phyloP scores from a whole-genome alignment of 2,888 invertebrate genomes.

The Ophioninae sp. region DNA sequence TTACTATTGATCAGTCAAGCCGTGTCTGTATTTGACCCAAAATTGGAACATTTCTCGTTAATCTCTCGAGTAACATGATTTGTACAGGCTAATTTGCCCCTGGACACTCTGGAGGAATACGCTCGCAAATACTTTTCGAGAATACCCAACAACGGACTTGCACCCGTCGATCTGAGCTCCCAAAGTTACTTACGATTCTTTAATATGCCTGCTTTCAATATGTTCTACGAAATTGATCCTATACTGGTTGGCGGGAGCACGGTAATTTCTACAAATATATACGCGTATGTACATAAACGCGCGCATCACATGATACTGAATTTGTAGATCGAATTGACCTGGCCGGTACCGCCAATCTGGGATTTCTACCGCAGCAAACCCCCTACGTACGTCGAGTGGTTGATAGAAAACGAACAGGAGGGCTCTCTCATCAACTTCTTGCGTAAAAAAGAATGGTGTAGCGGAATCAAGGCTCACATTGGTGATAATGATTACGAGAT shows the following conservation, averaged over 20 bases:
- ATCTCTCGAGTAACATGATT: not conserved
- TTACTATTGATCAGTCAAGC: not conserved
- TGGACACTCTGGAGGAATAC: slow-evolving; percentile 85
- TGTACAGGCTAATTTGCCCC: slow-evolving; percentile 83
- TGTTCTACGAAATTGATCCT: slow-evolving; percentile 88
- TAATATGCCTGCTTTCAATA: slow-evolving; percentile 84
- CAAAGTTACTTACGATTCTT: slow-evolving; percentile 83
- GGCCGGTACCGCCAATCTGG: slow-evolving; percentile 84
- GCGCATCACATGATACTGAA: not conserved
- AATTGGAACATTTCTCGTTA: not conserved
- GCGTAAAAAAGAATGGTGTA: slow-evolving; percentile 89
- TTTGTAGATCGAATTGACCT: slow-evolving; percentile 83
- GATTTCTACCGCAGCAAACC: slow-evolving; percentile 89
- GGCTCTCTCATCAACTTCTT: slow-evolving; percentile 90
- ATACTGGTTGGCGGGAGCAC: slow-evolving; percentile 86
- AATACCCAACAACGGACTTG: slow-evolving; percentile 86
- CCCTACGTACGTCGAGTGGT: slow-evolving; percentile 84
- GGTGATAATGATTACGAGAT: slow-evolving; percentile 89
- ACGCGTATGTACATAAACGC: not conserved
- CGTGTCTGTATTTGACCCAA: not conserved
- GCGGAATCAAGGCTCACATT: slow-evolving; percentile 87
- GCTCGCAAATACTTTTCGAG: slow-evolving; percentile 86
- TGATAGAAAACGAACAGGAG: slow-evolving; percentile 93
- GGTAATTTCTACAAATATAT: slow-evolving; percentile 64
- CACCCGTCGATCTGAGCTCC: slow-evolving; percentile 84